These are phyloP conservation scores for Eueides isabella DNA, from an alignment of 1,140 invertebrate genomes.

Conservation along the genomic window DNA sequence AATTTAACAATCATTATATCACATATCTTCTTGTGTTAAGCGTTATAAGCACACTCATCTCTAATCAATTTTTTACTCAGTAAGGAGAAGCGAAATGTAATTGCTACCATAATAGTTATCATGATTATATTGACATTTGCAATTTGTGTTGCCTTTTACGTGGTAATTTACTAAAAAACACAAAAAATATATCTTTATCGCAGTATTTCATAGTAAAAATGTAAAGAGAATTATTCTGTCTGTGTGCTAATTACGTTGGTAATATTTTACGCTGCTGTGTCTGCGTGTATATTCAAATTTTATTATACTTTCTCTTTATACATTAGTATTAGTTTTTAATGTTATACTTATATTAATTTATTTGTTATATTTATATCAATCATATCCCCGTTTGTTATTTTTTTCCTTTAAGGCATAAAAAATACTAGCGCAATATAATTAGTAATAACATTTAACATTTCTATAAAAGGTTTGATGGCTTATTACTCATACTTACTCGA, in stretches of 20 bases:
- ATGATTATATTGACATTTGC: background rate
- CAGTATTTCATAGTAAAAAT: background rate
- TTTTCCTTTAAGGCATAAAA: too few species aligned
- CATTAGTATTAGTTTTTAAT: too few species aligned
- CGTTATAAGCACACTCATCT: background rate
- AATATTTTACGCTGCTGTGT: too few species aligned
- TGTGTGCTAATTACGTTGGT: too few species aligned
- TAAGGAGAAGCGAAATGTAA: background rate
- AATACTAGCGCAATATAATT: too few species aligned
- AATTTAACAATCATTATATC: background rate
- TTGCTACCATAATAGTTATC: background rate
- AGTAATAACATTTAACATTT: too few species aligned
- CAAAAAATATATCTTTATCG: background rate
- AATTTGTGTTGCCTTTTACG: background rate
- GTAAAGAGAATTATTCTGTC: too few species aligned
- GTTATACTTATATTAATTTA: too few species aligned
- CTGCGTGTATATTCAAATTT: too few species aligned
- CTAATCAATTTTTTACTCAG: background rate
- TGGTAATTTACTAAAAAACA: background rate
- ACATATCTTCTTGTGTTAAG: background rate
- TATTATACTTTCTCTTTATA: too few species aligned
- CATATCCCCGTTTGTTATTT: too few species aligned
- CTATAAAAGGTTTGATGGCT: background rate
- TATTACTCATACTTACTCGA: slow-evolving; percentile 85
- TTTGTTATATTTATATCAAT: too few species aligned